phyloP scores from a whole-genome alignment of 2,113 vertebrate species.

The Pachypanchax playfairii region DNA sequence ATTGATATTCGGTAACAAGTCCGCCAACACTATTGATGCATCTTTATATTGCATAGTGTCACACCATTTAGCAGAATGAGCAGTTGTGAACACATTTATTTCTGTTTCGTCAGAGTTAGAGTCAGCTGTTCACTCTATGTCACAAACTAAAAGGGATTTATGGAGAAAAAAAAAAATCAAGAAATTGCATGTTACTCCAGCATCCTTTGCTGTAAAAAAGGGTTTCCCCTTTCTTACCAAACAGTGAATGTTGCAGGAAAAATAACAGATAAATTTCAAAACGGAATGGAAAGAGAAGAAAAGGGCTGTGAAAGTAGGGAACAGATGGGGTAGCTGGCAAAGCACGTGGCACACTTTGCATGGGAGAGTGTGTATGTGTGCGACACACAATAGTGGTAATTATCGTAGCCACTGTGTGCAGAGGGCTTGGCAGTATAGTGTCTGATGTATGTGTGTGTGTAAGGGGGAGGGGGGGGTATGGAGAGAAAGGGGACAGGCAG shows the following conservation, averaged over 20 bases:
- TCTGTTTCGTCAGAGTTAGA: conserved; percentile 3
- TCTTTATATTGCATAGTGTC: conserved; percentile 11
- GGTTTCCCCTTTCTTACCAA: conserved; percentile 34
- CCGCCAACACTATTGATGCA: conserved; percentile 13
- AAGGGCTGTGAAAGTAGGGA: conserved; percentile 30
- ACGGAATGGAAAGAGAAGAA: conserved; percentile 25
- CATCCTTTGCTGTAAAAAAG: conserved; percentile 21
- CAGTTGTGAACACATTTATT: conserved; percentile 1
- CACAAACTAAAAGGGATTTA: conserved; percentile 16
- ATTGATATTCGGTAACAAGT: conserved; percentile 48
- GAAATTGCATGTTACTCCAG: not conserved
- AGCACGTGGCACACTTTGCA: conserved; percentile 65
- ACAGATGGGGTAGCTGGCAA: conserved; percentile 76
- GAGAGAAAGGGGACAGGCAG: conserved; percentile 61
- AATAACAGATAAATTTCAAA: conserved; percentile 46
- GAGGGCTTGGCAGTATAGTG: conserved; percentile 72
- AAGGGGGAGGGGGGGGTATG: conserved; percentile 26
- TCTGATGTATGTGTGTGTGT: too few species aligned
- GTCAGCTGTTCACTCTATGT: conserved; percentile 9
- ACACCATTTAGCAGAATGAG: not conserved
- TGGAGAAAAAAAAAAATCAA: conserved; percentile 13
- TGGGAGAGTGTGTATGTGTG: conserved; percentile 52
- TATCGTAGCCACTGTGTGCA: conserved; percentile 78
- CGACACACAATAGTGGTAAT: conserved; percentile 81
- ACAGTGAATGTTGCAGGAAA: conserved; percentile 39